phyloP scores from a whole-genome alignment of 2,113 vertebrate genomes.

The Hydrochoerus hydrochaeris region DNA sequence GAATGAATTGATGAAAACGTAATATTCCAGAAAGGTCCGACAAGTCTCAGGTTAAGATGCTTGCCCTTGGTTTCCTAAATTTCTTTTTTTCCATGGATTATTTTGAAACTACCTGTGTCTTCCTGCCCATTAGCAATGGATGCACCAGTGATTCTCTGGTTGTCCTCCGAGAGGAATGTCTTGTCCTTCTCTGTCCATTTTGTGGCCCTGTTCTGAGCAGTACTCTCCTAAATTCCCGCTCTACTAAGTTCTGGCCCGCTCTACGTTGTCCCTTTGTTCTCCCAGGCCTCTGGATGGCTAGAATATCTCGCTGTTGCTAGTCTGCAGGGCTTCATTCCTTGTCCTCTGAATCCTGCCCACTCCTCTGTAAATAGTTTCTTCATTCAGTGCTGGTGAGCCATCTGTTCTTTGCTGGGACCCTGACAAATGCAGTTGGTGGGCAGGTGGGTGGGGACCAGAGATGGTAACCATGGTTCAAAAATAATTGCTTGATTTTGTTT shows the following conservation, averaged over 20 bases:
- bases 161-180: neutral
- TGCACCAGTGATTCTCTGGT: neutral
- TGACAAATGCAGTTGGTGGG: conserved; percentile 33
- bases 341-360: conserved; percentile 6
- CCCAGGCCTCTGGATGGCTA: neutral
- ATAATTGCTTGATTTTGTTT: conserved; percentile 75
- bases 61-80: neutral
- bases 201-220: neutral
- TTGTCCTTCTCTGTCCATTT: neutral
- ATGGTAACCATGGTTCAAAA: conserved; percentile 70
- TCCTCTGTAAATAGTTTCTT: conserved; percentile 28
- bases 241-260: neutral
- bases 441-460: conserved; percentile 26
- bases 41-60: neutral
- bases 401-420: conserved; percentile 50
- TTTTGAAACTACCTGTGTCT: neutral
- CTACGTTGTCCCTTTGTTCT: neutral
- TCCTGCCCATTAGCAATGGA: neutral
- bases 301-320: neutral
- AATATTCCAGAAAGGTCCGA: neutral
- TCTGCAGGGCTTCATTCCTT: neutral
- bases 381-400: neutral
- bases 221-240: neutral
- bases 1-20: neutral
- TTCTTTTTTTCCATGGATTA: neutral